Percentiles rank a stretch among this genome's conserved stretches.
Evolutionary conservation across 2,113 vertebrate species (phyloP).

Genomic region (Melanerpes formicivorus): DNA sequence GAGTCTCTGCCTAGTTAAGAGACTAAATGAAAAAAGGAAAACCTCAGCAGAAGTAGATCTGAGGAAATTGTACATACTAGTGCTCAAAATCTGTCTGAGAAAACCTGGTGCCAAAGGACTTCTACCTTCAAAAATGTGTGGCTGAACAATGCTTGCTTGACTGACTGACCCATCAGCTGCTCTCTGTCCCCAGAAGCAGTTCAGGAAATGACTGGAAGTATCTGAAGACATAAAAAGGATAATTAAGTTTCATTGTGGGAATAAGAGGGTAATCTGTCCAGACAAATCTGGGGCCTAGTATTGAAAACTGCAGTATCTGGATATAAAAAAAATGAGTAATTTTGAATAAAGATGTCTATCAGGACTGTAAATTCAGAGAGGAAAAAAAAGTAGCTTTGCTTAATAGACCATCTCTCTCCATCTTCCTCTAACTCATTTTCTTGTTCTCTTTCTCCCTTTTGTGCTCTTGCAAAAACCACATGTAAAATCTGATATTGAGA

Average conservation of each 20-base stretch:
- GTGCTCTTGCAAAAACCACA: background rate
- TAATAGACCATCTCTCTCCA: constrained; percentile 39
- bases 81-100: background rate
- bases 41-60: background rate
- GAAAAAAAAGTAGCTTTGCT: constrained; percentile 23
- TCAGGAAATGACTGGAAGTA: constrained; percentile 30
- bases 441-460: constrained; percentile 34
- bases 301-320: constrained; percentile 45
- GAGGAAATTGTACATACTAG: background rate
- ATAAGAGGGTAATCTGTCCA: constrained; percentile 60
- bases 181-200: constrained; percentile 4
- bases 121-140: background rate
- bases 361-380: constrained; percentile 32
- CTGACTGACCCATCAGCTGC: background rate
- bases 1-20: background rate
- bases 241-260: constrained; percentile 56
- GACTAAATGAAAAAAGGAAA: background rate
- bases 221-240: constrained; percentile 48
- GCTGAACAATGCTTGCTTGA: background rate
- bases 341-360: constrained; percentile 56
- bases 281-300: constrained; percentile 35
- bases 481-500: constrained; percentile 10
- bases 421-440: constrained; percentile 51
- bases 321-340: constrained; percentile 46
- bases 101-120: background rate